These are phyloP conservation scores for Phoebastria nigripes DNA, from an alignment of 2,797 vertebrate species.

Conservation along the genomic window DNA sequence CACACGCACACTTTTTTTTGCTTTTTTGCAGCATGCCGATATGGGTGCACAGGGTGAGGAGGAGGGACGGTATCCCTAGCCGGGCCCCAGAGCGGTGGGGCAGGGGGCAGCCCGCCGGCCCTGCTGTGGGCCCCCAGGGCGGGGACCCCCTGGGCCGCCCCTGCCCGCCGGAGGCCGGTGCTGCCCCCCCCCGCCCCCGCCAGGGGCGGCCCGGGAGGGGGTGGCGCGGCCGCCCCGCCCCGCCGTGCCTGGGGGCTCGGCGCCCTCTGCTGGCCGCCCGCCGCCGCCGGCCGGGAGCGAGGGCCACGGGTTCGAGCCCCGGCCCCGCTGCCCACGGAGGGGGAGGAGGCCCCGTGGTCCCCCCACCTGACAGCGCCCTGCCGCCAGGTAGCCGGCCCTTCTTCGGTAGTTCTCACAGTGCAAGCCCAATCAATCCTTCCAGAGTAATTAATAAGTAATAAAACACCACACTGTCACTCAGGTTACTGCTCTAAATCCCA, in stretches of 20 bases:
- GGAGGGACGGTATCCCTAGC: fast-evolving
- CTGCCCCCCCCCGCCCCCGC: neutral
- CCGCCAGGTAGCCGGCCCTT: too few relatives aligned
- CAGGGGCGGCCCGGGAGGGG: too few relatives aligned
- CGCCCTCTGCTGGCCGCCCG: slow-evolving; percentile 31
- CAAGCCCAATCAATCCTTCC: fast-evolving
- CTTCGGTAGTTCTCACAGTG: fast-evolving
- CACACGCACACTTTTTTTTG: too few relatives aligned
- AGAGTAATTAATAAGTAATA: neutral
- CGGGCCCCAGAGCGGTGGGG: neutral
- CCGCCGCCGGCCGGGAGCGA: fast-evolving
- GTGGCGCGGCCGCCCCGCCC: neutral
- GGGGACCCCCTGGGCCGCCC: neutral
- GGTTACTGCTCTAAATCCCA: neutral
- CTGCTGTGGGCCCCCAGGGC: too few relatives aligned
- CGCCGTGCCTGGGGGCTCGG: neutral
- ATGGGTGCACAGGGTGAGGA: fast-evolving
- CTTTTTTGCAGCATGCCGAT: fast-evolving
- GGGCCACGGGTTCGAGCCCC: fast-evolving
- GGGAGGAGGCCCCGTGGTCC: neutral
- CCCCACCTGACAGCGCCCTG: neutral
- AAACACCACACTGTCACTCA: fast-evolving
- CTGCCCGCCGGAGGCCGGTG: neutral
- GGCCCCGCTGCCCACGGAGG: neutral
- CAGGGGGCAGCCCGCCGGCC: too few relatives aligned